phyloP scores from a whole-genome alignment of 1,140 invertebrate genomes.

The Aphidius ervi region DNA sequence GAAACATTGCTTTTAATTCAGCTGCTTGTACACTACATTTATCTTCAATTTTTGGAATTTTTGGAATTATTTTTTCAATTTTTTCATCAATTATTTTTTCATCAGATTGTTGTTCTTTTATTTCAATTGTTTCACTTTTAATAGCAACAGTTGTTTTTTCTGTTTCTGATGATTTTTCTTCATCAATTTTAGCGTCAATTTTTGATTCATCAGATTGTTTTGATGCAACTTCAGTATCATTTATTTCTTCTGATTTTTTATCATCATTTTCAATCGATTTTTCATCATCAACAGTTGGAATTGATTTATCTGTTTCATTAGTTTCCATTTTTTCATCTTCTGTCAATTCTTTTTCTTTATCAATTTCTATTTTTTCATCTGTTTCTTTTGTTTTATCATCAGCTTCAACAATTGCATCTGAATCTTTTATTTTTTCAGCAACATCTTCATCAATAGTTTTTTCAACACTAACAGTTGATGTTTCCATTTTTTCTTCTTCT shows the following conservation, averaged over 20 bases:
- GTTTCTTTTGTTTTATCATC: conserved; percentile 22
- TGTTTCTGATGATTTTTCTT: conserved; percentile 26
- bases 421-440: conserved; percentile 19
- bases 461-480: conserved; percentile 28
- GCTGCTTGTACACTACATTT: conserved; percentile 64
- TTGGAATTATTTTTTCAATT: conserved; percentile 28
- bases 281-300: conserved; percentile 7
- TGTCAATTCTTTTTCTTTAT: conserved; percentile 24
- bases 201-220: neutral
- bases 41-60: conserved; percentile 53
- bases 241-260: neutral
- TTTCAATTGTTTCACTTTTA: conserved; percentile 26
- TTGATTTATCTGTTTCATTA: conserved; percentile 16
- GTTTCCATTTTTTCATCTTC: conserved; percentile 27
- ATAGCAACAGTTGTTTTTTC: conserved; percentile 26
- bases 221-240: conserved; percentile 2
- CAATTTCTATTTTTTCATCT: conserved; percentile 29
- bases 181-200: conserved; percentile 20
- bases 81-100: conserved; percentile 28
- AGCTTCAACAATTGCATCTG: conserved; percentile 6
- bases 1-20: conserved; percentile 69
- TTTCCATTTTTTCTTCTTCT: too few relatives aligned
- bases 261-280: conserved; percentile 22
- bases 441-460: neutral
- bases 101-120: conserved; percentile 25